A percentile compares a stretch with the other conserved stretches of the same genome.
Conservation (phyloP, 2,797 vertebrate species). For the Okamejei kenojei region DNA sequence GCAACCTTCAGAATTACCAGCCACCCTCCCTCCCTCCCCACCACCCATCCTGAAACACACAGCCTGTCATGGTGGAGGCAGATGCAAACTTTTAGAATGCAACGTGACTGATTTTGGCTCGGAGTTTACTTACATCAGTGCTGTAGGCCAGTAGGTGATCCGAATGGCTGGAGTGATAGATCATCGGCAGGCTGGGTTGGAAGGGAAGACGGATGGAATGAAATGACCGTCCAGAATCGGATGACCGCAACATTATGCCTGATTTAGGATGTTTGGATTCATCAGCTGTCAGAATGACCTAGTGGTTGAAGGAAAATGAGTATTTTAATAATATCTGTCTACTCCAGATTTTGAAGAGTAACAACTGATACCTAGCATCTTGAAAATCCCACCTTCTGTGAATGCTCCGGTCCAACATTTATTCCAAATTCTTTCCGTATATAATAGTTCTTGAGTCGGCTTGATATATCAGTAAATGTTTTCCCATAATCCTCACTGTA, state of each 20-base stretch:
- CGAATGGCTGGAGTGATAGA: conserved; percentile 61
- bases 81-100: neutral
- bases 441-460: conserved; percentile 64
- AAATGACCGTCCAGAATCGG: conserved; percentile 62
- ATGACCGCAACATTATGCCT: conserved; percentile 64
- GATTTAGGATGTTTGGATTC: conserved; percentile 45
- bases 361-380: neutral
- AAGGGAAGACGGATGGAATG: conserved; percentile 61
- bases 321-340: neutral
- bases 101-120: neutral
- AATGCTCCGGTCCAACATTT: conserved; percentile 62
- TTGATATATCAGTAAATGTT: conserved; percentile 65
- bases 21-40: too few relatives aligned
- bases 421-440: conserved; percentile 69
- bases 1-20: neutral
- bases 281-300: conserved; percentile 68
- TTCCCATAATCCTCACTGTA: conserved; percentile 68
- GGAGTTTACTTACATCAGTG: conserved; percentile 57
- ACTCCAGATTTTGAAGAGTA: neutral
- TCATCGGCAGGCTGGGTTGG: conserved; percentile 61
- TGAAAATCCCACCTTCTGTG: conserved; percentile 51
- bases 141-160: conserved; percentile 62
- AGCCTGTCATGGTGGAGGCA: too few relatives aligned
- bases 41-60: too few relatives aligned
- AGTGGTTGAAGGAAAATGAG: neutral